phyloP scores from a whole-genome alignment of 2,113 vertebrate species.

The Anthoscopus minutus region DNA sequence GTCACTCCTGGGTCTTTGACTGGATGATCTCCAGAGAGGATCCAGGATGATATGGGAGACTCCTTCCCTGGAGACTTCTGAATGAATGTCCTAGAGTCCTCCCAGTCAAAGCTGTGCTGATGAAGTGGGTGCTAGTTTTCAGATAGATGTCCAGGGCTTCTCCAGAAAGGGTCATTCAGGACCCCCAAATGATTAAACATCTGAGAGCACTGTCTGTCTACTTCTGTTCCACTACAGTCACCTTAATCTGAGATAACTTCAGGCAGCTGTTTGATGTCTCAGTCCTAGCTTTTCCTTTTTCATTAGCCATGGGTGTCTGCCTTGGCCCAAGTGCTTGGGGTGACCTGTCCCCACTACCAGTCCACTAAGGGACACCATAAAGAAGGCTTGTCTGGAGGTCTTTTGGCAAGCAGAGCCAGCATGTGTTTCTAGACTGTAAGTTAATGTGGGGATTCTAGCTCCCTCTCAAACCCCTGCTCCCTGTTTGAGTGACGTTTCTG shows the following conservation, averaged over 20 bases:
- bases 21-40: background rate
- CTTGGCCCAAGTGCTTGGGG: background rate
- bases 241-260: background rate
- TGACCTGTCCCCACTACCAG: rapidly evolving
- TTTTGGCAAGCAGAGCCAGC: background rate
- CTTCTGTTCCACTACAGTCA: background rate
- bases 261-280: background rate
- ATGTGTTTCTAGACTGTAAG: background rate
- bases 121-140: background rate
- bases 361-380: background rate
- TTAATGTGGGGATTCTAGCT: background rate
- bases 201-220: background rate
- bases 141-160: background rate
- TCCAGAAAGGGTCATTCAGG: background rate
- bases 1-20: background rate
- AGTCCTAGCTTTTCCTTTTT: background rate
- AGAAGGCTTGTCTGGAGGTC: background rate
- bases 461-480: background rate
- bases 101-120: background rate
- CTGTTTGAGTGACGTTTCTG: background rate
- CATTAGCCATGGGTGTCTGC: background rate
- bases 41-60: background rate
- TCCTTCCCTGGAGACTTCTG: background rate
- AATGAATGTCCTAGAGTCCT: background rate
- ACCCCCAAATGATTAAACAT: rapidly evolving